Conservation (phyloP, 2,797 vertebrate genomes). For the Manis crassicaudata region DNA sequence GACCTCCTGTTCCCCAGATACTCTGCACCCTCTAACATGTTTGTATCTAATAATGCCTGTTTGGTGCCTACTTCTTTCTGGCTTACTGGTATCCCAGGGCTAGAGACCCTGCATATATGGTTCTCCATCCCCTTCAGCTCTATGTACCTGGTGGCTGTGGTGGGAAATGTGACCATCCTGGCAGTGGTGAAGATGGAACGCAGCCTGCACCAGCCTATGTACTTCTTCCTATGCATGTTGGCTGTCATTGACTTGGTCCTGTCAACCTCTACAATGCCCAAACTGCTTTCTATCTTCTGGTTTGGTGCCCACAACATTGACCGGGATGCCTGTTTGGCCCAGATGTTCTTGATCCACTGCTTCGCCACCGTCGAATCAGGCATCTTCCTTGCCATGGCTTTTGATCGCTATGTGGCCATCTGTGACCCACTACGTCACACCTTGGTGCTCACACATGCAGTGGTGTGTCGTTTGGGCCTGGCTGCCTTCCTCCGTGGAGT, state of each 20-base stretch:
- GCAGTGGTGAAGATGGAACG: slow-evolving; percentile 71
- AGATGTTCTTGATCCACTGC: slow-evolving; percentile 86
- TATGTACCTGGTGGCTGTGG: slow-evolving; percentile 73
- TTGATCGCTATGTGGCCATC: slow-evolving; percentile 84
- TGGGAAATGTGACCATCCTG: slow-evolving; percentile 70
- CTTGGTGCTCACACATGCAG: slow-evolving; percentile 59
- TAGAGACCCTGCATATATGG: slow-evolving; percentile 71
- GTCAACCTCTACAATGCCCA: slow-evolving; percentile 86
- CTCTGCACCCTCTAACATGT: slow-evolving; percentile 16
- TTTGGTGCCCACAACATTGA: slow-evolving; percentile 60
- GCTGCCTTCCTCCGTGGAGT: slow-evolving; percentile 69
- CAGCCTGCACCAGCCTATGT: slow-evolving; percentile 86
- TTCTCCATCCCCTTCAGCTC: slow-evolving; percentile 70
- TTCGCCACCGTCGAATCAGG: slow-evolving; percentile 78
- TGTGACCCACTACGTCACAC: slow-evolving; percentile 71
- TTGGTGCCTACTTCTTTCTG: slow-evolving; percentile 53
- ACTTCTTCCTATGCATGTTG: slow-evolving; percentile 86
- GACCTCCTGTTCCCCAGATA: background rate
- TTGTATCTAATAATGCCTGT: slow-evolving; percentile 68
- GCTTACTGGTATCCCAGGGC: slow-evolving; percentile 71
- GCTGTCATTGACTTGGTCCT: slow-evolving; percentile 85
- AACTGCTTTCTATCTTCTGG: slow-evolving; percentile 80
- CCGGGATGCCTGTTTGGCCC: slow-evolving; percentile 82
- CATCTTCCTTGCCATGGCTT: slow-evolving; percentile 85
- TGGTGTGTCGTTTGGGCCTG: slow-evolving; percentile 66